Evolutionary conservation across 2,888 invertebrate species (phyloP).

Genomic region (Ditula angustiorana): DNA sequence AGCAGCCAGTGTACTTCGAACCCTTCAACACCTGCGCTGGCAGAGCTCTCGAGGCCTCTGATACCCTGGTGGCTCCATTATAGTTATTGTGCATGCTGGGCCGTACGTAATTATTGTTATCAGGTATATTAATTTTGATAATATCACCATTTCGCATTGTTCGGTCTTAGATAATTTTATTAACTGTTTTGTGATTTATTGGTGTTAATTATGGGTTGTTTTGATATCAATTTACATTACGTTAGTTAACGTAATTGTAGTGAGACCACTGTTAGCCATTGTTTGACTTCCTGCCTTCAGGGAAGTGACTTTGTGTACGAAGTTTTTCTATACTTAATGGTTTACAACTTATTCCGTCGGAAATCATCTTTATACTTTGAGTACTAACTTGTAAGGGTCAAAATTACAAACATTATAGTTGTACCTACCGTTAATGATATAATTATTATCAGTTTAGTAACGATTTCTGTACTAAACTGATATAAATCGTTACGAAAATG

Average conservation of each 20-base stretch:
- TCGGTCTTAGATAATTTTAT: conserved; percentile 33
- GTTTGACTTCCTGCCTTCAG: not conserved
- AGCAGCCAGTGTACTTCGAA: conserved; percentile 14
- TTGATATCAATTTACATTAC: conserved; percentile 11
- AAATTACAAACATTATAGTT: no score
- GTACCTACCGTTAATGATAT: no score
- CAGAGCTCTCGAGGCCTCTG: conserved; percentile 1
- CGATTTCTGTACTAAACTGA: no score
- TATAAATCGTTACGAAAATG: no score
- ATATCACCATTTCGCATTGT: conserved; percentile 33
- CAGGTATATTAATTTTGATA: conserved; percentile 35
- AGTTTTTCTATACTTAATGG: no score
- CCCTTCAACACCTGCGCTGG: not conserved
- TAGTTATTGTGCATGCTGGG: conserved; percentile 21
- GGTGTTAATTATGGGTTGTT: conserved; percentile 23
- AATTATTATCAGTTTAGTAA: no score
- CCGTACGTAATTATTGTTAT: conserved; percentile 35
- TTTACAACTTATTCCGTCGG: no score
- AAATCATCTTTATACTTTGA: no score
- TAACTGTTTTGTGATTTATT: conserved; percentile 38
- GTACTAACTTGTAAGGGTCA: no score
- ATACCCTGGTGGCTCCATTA: conserved; percentile 14
- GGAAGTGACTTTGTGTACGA: no score
- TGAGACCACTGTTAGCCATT: not conserved
- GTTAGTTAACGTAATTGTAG: not conserved